phyloP scores from a whole-genome alignment of 2,888 invertebrate species.

The Tenthredo livida region DNA sequence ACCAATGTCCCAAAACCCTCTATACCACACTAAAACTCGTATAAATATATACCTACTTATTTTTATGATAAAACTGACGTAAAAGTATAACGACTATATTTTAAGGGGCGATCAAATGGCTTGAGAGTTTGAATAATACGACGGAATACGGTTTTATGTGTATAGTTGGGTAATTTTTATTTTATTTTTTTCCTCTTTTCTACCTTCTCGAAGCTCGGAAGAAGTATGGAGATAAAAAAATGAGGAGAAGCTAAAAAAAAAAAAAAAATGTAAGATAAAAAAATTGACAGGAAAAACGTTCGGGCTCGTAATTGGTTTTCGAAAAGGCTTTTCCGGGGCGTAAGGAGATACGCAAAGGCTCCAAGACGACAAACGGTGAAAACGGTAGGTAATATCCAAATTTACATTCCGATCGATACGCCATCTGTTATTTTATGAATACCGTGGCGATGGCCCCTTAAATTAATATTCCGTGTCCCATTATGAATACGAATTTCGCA shows the following conservation, averaged over 20 bases:
- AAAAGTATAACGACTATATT: slow-evolving; percentile 26
- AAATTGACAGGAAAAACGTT: neutral
- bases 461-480: slow-evolving; percentile 31
- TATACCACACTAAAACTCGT: neutral
- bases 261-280: neutral
- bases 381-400: slow-evolving; percentile 38
- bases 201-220: neutral
- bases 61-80: slow-evolving; percentile 16
- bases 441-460: slow-evolving; percentile 7
- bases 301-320: slow-evolving; percentile 29
- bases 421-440: slow-evolving; percentile 37
- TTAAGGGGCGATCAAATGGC: slow-evolving; percentile 25
- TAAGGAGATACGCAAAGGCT: neutral
- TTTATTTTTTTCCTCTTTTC: neutral
- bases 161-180: too few relatives aligned
- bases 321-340: neutral
- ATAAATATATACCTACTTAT: slow-evolving; percentile 5
- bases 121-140: slow-evolving; percentile 28
- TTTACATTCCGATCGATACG: slow-evolving; percentile 40
- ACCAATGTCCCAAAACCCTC: neutral
- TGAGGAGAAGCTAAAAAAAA: neutral
- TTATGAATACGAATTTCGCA: slow-evolving; percentile 28
- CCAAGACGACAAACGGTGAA: slow-evolving; percentile 10
- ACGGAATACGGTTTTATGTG: neutral
- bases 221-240: neutral